A percentile compares a stretch with the other conserved stretches of the same genome.
Conservation (phyloP, 2,888 invertebrate species). For the Biston stratarius region DNA sequence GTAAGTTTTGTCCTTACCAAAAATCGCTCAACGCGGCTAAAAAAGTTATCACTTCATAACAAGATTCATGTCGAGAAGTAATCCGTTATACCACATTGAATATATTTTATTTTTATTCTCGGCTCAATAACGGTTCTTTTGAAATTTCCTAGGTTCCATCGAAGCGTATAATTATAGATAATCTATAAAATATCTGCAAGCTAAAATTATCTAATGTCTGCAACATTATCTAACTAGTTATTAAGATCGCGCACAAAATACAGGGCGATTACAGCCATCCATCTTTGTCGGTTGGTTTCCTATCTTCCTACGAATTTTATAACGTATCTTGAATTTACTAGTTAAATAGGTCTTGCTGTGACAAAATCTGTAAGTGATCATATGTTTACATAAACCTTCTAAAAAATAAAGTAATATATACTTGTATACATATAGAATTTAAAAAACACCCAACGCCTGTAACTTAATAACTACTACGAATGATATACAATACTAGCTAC, state of each 20-base stretch:
- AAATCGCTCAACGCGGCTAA: no score
- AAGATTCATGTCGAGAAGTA: background rate
- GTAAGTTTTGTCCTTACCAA: no score
- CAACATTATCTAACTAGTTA: constrained; percentile 22
- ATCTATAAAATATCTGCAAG: constrained; percentile 20
- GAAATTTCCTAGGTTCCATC: background rate
- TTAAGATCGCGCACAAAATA: constrained; percentile 14
- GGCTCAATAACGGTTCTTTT: constrained; percentile 16
- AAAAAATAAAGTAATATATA: no score
- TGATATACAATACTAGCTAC: no score
- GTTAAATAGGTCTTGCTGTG: background rate
- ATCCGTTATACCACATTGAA: background rate
- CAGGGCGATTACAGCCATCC: constrained; percentile 28
- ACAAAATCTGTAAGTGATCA: background rate
- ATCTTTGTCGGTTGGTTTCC: constrained; percentile 31
- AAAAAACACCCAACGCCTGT: no score
- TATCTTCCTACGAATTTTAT: constrained; percentile 7
- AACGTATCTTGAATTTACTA: constrained; percentile 1
- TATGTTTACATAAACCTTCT: no score
- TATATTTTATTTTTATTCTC: background rate
- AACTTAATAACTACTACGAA: no score
- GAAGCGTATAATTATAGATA: constrained; percentile 16
- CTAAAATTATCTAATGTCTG: constrained; percentile 21
- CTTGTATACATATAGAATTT: no score
- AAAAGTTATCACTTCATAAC: no score